Evolutionary conservation across 2,888 invertebrate species (phyloP), one percentile per base, ranked within the genome.

Genomic region (Pseudolycoriella hygida): DNA sequence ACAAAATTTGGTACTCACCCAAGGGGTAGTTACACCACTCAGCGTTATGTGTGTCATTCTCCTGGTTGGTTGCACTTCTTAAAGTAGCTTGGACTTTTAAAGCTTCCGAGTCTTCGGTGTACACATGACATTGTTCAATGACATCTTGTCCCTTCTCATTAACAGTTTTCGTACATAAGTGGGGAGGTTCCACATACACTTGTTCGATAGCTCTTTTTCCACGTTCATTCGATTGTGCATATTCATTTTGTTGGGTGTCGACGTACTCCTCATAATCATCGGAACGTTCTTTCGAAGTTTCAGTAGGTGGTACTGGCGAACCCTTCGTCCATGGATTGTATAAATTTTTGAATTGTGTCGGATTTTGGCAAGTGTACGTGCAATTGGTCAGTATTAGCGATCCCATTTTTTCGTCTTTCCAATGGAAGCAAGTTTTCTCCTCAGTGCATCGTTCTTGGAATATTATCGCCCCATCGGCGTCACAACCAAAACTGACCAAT

Each of bases 371-470:
- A 1, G 77, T 76, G 57, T 82, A 84, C 47, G 74, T 73, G 57
- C 85, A 85, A 32, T 75, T 71, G 18, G 73, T 73, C 47, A 85
- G 68, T 38, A 74, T 70, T 44, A 85, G 62, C 3, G 71, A 69
- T 11, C 83, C 84, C 46, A 70, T 71, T 67, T 72, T 71, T 52
- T 71, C 68, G 46, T 70, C 67, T 8, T 70, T 66, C 80, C 80
- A 82, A 43, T 73, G 69, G 56, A 77, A 74, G 57, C 84, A 84
- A 3, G 71, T 71, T 57, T 71, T 71, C 47, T 75, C 74, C 51
- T 73, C 73, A 17, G 73, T 71, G 60, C 83, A 83, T 41, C 77
- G 72, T 58, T 83, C 78, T 60, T 84, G 83, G 57, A 78, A 72
- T 41, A 86, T 73, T 42, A 73, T 71, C 1, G 80, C 83, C 30